These are phyloP conservation scores for Pempheris klunzingeri DNA, from an alignment of 2,797 vertebrate genomes.

Conservation along the genomic window DNA sequence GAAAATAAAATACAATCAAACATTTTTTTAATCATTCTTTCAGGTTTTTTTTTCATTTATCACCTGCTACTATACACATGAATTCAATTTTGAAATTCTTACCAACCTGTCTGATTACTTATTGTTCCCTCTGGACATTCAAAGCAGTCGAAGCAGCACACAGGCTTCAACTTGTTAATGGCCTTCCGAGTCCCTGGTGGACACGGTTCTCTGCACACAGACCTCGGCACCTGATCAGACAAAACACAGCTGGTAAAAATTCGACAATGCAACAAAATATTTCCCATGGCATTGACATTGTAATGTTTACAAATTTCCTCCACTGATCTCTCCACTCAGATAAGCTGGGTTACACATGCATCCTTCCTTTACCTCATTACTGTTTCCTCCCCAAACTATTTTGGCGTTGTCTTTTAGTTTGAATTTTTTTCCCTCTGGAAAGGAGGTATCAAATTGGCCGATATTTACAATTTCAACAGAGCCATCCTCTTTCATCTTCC, in stretches of 20 bases:
- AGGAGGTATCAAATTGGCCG: conserved; percentile 77
- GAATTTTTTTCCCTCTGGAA: conserved; percentile 58
- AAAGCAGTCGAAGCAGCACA: conserved; percentile 83
- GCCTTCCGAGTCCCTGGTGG: conserved; percentile 75
- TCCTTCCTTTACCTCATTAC: conserved; percentile 49
- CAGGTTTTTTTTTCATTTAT: not conserved
- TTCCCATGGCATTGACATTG: not conserved
- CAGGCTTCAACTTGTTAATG: conserved; percentile 69
- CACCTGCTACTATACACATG: not conserved
- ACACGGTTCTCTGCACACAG: conserved; percentile 80
- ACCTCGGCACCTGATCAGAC: conserved; percentile 66
- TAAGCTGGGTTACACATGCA: not conserved
- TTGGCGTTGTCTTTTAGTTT: conserved; percentile 52
- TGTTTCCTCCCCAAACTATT: conserved; percentile 73
- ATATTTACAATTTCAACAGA: conserved; percentile 71
- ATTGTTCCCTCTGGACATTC: conserved; percentile 77
- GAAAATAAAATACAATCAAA: not conserved
- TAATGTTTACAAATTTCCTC: not conserved
- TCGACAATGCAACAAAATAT: not conserved
- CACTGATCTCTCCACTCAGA: not conserved
- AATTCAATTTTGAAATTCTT: not conserved
- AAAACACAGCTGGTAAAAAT: conserved; percentile 16
- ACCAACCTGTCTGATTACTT: conserved; percentile 79
- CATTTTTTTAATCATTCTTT: not conserved
- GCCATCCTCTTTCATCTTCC: conserved; percentile 76